Conservation (phyloP, 2,113 vertebrate species). For the Butorides virescens region DNA sequence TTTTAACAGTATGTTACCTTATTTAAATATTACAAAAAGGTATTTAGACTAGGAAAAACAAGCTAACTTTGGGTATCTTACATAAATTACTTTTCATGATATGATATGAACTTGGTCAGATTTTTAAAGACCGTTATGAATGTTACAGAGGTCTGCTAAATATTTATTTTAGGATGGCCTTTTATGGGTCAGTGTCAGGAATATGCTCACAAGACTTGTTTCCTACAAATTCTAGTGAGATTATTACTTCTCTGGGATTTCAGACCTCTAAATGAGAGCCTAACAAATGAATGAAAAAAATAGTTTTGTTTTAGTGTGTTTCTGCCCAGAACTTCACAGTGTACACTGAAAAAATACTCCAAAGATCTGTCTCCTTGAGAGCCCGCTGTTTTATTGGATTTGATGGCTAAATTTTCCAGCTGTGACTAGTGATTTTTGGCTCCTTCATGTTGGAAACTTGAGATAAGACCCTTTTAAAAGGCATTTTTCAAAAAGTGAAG, state of each 20-base stretch:
- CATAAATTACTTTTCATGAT: background rate
- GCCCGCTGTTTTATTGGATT: background rate
- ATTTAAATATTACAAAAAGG: background rate
- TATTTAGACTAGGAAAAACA: background rate
- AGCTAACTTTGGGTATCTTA: background rate
- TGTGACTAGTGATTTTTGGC: background rate
- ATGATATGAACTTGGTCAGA: background rate
- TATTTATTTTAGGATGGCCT: background rate
- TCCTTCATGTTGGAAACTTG: background rate
- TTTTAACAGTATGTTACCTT: background rate
- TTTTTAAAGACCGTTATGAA: background rate
- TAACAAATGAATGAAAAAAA: background rate
- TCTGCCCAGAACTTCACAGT: background rate
- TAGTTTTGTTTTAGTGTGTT: background rate
- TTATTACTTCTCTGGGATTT: background rate
- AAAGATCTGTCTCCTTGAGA: background rate
- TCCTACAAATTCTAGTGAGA: background rate
- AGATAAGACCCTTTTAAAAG: background rate
- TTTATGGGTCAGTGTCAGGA: background rate
- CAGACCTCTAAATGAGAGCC: background rate
- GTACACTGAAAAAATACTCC: background rate
- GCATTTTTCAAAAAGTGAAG: background rate
- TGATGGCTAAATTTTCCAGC: background rate
- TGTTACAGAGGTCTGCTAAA: background rate
- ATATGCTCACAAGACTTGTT: background rate